These are phyloP conservation scores for Vidua macroura DNA, from an alignment of 2,113 vertebrate species.

Conservation along the genomic window DNA sequence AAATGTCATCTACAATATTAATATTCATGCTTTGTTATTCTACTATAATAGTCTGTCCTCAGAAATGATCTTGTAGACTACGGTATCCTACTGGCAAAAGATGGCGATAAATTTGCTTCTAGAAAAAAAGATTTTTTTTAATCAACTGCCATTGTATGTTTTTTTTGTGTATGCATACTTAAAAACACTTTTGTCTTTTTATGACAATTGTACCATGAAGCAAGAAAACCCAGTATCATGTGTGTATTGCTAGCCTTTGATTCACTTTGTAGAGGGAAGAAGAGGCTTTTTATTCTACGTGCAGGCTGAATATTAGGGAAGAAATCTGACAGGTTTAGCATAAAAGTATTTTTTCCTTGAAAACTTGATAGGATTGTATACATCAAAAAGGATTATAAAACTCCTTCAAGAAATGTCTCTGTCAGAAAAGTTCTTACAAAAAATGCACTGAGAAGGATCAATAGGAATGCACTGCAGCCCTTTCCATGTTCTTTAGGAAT, in stretches of 20 bases:
- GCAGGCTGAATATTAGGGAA: not conserved
- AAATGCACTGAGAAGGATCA: not conserved
- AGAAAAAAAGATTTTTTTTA: not conserved
- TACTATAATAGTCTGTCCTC: not conserved
- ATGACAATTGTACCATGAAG: not conserved
- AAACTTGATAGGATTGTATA: not conserved
- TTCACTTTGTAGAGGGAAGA: not conserved
- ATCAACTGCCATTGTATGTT: not conserved
- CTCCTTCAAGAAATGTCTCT: slow-evolving; percentile 3
- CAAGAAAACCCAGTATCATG: not conserved
- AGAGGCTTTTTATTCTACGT: not conserved
- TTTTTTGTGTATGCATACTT: not conserved
- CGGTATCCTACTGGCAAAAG: not conserved
- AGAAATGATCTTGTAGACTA: not conserved
- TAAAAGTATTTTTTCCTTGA: slow-evolving; percentile 11
- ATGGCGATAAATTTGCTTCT: not conserved
- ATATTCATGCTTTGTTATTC: not conserved
- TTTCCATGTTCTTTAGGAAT: not conserved
- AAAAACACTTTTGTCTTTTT: not conserved
- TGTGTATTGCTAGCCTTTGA: not conserved
- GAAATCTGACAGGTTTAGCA: not conserved
- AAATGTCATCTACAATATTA: not conserved
- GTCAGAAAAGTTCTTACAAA: not conserved
- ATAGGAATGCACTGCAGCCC: not conserved
- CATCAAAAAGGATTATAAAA: slow-evolving; percentile 33